Base-by-base conservation (phyloP, 2,888 invertebrate species). In the Phorcus lineatus region DNA sequence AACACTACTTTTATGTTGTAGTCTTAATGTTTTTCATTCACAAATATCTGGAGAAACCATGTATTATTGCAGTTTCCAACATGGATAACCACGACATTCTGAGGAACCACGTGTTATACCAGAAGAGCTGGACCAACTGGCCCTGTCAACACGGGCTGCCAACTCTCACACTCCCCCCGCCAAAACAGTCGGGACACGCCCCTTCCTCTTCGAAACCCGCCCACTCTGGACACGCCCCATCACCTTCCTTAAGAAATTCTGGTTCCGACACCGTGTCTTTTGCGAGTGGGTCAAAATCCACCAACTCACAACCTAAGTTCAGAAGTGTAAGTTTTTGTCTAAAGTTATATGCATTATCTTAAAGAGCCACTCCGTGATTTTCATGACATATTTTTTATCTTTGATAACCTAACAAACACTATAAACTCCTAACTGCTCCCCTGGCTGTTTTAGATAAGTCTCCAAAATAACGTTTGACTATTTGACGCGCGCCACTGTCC, bases 101-200 rank as follows among this genome's bases (percentile, higher is more conserved):
- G 36, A 78, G 86, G n/a, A 81, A 81, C 17, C 85, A 87, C 66
- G 77, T 78, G 36, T 40, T 87, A 6, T 87, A 82, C 70, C 87
- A 87, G 81, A 87, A 78, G 62, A 86, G 86, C 67, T 86, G 78
- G 80, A 83, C 77, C 11, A 80, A 80, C 11, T 54, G 55, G 81
- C 19, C 55, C 17, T 80, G 80, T 67, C 54, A 74, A 19, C 82
- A 77, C 74, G 47, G 53, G 3, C 52, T 54, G 2, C 24, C 47
- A 40, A 13, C 24, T 13, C 9, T 47, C 9, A 28, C 28, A 16
- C 22, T 11, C 54, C n/a, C 36, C 1, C n/a, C 17, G 11, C 9
- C 54, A 55, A 54, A 4, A 9, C 7, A 9, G n/a, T 17, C 22
- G 19, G 40, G 57, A 16, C 6, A 6, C 47, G 47, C 47, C 47